These are phyloP conservation scores for Synanthedon myopaeformis DNA, from an alignment of 2,888 invertebrate species.

Conservation along the genomic window DNA sequence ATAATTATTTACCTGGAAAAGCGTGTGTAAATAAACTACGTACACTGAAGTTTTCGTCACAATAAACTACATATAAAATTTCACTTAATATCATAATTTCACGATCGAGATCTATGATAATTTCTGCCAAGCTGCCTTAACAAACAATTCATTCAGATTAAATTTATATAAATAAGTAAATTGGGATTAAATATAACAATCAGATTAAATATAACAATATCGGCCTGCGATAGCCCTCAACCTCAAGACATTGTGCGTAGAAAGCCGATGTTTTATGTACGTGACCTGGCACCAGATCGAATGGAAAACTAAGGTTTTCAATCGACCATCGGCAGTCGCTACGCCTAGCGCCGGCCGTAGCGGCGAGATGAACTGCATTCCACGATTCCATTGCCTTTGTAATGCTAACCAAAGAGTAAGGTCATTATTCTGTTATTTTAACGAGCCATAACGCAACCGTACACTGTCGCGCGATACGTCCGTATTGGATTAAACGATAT, in stretches of 20 bases:
- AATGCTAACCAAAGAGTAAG: slow-evolving; percentile 59
- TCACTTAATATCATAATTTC: no score
- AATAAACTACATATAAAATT: no score
- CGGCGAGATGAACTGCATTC: slow-evolving; percentile 54
- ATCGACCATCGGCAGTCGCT: slow-evolving; percentile 18
- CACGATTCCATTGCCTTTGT: slow-evolving; percentile 42
- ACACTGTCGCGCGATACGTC: background rate
- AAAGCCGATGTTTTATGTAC: slow-evolving; percentile 26
- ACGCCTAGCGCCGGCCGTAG: slow-evolving; percentile 30
- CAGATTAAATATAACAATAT: no score
- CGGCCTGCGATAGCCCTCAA: slow-evolving; percentile 5
- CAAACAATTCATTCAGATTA: no score
- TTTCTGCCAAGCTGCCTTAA: no score
- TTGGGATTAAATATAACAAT: no score
- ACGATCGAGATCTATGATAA: no score
- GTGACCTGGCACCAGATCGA: slow-evolving; percentile 52
- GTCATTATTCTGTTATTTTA: slow-evolving; percentile 65
- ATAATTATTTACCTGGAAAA: no score
- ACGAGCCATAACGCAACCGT: slow-evolving; percentile 42
- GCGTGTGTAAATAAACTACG: no score
- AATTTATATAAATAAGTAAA: no score
- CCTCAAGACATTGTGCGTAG: slow-evolving; percentile 8
- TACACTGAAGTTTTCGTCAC: no score
- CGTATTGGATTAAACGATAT: slow-evolving; percentile 6
- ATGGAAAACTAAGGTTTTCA: slow-evolving; percentile 42